Evolutionary conservation across 2,797 vertebrate genomes (phyloP), one percentile per base, ranked within the genome.

Genomic region (Hypotaenidia okinawae): DNA sequence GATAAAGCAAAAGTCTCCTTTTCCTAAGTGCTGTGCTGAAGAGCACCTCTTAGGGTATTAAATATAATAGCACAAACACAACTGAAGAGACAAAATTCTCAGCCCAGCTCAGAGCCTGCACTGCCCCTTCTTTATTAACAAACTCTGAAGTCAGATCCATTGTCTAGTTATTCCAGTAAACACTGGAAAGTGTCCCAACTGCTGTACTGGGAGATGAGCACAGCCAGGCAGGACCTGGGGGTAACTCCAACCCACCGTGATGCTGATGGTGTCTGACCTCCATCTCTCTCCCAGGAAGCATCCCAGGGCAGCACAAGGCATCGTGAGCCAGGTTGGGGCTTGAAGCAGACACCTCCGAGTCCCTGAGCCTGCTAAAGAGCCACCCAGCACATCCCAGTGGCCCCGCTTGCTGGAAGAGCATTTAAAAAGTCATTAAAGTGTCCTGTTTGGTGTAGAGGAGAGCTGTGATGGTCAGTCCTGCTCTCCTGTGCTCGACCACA

Each of bases 231-330:
- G 43, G 43, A n/a, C 18, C 25, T 51, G 32, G 63, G 12, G 16
- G 17, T n/a, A 27, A 18, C 32, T 59, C 32, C 62, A 68, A 10
- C 45, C 37, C 0, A 2, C 33, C 1, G 0, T 35, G 62, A 18
- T 68, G 62, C 32, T 59, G 27, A 16, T 25, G 35, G 13, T 59
- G 43, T 67, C 43, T 4, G 5, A 41, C 54, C 41, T 75, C 49
- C 49, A 47, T 16, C 39, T 24, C 32, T 23, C 37, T 43, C 54
- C 54, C 2, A 1, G 8, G 5, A 54, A 85, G 62, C 2, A 1
- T 19, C 35, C 35, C 0, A 9, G 32, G 54, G 35, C 70, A 76
- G 32, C 27, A 32, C 35, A 22, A 59, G 37, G 45, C 32, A 27
- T 14, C 1, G 1, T 2, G 4, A 35, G 22, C 32, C n/a, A 32